Base-by-base conservation (phyloP, 2,888 invertebrate genomes). In the Caenorhabditis plicata region DNA sequence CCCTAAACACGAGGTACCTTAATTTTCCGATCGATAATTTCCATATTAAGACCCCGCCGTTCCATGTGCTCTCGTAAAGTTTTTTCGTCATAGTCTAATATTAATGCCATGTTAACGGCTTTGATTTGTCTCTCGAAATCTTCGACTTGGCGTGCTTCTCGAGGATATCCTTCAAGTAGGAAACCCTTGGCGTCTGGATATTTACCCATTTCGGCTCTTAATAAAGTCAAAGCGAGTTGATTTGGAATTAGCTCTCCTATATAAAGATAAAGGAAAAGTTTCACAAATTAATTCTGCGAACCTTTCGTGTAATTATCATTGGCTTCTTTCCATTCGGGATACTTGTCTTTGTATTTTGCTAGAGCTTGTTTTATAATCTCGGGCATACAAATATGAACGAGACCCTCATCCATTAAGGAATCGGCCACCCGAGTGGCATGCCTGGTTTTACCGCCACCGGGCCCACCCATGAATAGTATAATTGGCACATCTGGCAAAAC, bases 361-460 rank as follows among this genome's bases (percentile, higher is more conserved):
- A 80, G 64, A 4, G 78, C 77, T 7, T 61, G 44, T 23, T 72
- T 52, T 25, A 80, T 73, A 9, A 64, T 52, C 48, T 74, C 74
- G 15, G 80, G 80, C 75, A 80, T 75, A 49, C 78, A 81, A 42
- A 80, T 73, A 58, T 80, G 81, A 0, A 80, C 72, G 26, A 80
- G 64, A 2, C 78, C 79, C 32, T 63, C 48, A 27, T 68, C 67
- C n/a, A 39, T 25, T 8, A 70, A 42, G 2, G 67, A 46, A 13
- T 53, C 39, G 4, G 63, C 67, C 5, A 80, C 71, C 32, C 62
- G 64, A 9, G 75, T 66, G 0, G 79, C 80, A 40, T 77, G 74
- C 4, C 73, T 54, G 11, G 80, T 79, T 52, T 81, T 81, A 0
- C 74, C 74, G 1, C 79, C 80, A n/a, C 80, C 80, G 1, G 80